Evolutionary conservation across 1,140 invertebrate species (phyloP).

Genomic region (Aphaenogaster ashmeadi): DNA sequence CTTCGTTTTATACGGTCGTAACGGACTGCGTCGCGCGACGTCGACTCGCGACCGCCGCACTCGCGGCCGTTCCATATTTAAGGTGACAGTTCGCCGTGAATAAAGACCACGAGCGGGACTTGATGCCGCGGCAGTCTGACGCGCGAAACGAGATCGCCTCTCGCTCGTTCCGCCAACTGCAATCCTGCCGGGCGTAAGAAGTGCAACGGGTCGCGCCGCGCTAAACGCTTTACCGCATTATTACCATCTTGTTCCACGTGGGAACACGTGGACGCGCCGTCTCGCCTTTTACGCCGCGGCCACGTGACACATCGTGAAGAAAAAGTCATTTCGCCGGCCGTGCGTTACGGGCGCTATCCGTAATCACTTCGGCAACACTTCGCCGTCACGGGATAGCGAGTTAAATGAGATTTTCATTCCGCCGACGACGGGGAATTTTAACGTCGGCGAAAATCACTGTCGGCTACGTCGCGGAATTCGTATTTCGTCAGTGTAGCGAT

Average conservation of each 20-base stretch:
- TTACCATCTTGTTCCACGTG: constrained; percentile 43
- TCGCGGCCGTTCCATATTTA: constrained; percentile 34
- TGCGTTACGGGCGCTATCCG: constrained; percentile 11
- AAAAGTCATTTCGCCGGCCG: constrained; percentile 32
- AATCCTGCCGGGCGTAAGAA: constrained; percentile 13
- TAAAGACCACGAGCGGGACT: constrained; percentile 47
- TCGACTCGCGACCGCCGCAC: background rate
- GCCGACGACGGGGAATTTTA: background rate
- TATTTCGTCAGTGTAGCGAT: constrained; percentile 7
- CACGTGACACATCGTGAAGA: constrained; percentile 35
- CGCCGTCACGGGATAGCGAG: constrained; percentile 1
- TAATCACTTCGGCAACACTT: constrained; percentile 37
- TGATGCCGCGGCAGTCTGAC: constrained; percentile 34
- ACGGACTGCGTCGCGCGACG: background rate
- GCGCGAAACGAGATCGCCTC: constrained; percentile 31
- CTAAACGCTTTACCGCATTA: constrained; percentile 49
- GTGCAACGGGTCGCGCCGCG: background rate
- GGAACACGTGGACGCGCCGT: constrained; percentile 18
- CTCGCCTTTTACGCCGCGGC: constrained; percentile 41
- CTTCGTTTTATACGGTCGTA: constrained; percentile 25
- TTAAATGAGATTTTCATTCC: constrained; percentile 49
- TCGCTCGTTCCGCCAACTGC: constrained; percentile 11
- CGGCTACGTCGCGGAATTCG: background rate
- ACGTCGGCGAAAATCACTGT: background rate
- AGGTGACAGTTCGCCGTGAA: constrained; percentile 17